Percentiles rank a stretch among this genome's conserved stretches.
Evolutionary conservation across 2,888 invertebrate species (phyloP).

Genomic region (Drosophila paranaensis): DNA sequence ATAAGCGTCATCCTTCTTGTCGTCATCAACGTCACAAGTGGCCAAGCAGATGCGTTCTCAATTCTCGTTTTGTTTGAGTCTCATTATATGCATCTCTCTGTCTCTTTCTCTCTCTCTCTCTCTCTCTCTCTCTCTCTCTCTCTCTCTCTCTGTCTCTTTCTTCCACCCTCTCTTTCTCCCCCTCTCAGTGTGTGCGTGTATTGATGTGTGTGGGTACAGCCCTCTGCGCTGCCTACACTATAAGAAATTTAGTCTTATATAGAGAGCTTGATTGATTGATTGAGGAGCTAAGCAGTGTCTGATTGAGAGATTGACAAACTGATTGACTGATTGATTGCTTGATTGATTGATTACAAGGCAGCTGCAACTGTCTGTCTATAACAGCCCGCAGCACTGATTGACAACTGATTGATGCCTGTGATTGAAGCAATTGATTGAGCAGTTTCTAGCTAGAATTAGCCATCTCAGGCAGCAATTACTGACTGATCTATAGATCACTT

Average conservation of each 20-base stretch:
- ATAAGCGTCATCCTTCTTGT: conserved; percentile 56
- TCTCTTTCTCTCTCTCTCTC: neutral
- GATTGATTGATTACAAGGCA: too few species aligned
- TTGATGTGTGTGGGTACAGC: conserved; percentile 22
- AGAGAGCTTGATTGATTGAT: neutral
- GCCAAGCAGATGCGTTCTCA: conserved; percentile 46
- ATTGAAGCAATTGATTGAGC: neutral
- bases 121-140: neutral
- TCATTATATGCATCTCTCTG: neutral
- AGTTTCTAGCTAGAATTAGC: neutral
- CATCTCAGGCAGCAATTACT: neutral
- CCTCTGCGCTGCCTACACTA: conserved; percentile 28
- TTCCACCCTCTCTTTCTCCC: neutral
- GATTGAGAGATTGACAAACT: neutral
- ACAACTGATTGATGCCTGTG: neutral
- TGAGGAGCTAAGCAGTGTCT: neutral
- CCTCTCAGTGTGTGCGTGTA: too few species aligned
- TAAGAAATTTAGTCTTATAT: conserved; percentile 1
- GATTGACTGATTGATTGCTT: neutral
- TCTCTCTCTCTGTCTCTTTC: neutral
- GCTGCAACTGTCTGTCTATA: neutral
- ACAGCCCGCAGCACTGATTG: neutral
- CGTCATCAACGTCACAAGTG: conserved; percentile 39
- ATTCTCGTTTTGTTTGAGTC: conserved; percentile 11
- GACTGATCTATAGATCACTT: neutral